These are phyloP conservation scores for Pseudococcus viburni DNA, from an alignment of 2,888 invertebrate species.

Conservation along the genomic window DNA sequence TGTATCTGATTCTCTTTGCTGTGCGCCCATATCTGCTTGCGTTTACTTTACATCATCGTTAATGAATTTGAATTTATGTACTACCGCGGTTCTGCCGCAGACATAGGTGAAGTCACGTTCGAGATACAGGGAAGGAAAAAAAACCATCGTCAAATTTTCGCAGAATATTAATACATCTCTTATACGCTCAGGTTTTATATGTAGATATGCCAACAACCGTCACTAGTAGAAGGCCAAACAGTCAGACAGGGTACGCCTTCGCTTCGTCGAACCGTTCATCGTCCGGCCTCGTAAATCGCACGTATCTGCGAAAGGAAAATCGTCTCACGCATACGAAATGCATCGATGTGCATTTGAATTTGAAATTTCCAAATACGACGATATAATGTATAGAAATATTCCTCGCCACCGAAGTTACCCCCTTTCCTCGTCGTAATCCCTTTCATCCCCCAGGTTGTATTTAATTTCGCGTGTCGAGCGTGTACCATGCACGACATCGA, in stretches of 20 bases:
- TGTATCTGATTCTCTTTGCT: neutral
- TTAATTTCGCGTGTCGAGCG: constrained; percentile 19
- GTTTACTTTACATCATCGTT: constrained; percentile 4
- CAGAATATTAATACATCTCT: neutral
- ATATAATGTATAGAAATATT: neutral
- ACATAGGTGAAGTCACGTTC: neutral
- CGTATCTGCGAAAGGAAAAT: neutral
- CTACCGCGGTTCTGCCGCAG: neutral
- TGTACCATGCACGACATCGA: constrained; percentile 6
- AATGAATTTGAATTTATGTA: neutral
- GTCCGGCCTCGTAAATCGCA: neutral
- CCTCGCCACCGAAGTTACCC: neutral
- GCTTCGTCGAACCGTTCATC: neutral
- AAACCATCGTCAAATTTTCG: neutral
- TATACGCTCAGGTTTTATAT: neutral
- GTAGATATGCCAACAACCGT: neutral
- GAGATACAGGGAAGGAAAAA: neutral
- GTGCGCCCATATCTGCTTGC: neutral
- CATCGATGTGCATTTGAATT: constrained; percentile 30
- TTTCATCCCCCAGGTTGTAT: neutral
- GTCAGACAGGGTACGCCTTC: neutral
- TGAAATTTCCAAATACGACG: constrained; percentile 4
- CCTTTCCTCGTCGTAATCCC: neutral
- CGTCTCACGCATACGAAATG: constrained; percentile 21
- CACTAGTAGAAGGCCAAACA: neutral